Evolutionary conservation across 2,888 invertebrate genomes (phyloP).

Genomic region (Pristionchus entomophagus): DNA sequence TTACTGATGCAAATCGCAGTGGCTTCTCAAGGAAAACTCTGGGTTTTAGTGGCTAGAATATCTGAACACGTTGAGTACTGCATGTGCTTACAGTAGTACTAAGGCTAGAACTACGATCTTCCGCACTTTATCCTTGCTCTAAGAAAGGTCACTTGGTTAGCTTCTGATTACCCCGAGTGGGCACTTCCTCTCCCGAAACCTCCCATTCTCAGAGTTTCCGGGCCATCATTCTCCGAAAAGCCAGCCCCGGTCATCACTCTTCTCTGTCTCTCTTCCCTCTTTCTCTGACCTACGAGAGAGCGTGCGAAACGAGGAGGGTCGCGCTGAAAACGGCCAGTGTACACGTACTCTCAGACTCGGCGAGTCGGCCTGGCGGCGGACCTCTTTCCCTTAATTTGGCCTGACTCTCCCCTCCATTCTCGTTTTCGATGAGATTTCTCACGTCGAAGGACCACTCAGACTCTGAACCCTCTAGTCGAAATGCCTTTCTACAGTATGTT

Average conservation of each 20-base stretch:
- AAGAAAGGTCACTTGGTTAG: no score
- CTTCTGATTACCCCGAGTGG: background rate
- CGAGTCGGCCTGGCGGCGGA: background rate
- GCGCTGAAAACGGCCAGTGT: background rate
- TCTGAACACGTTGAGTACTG: no score
- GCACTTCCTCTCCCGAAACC: background rate
- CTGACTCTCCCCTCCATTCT: background rate
- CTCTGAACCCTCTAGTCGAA: conserved; percentile 4
- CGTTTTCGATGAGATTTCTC: background rate
- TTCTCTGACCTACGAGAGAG: background rate
- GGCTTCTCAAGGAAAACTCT: no score
- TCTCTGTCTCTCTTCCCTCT: no score
- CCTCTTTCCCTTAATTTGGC: background rate
- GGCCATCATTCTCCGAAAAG: no score
- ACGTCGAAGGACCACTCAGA: background rate
- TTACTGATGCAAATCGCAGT: no score
- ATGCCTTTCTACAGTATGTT: no score
- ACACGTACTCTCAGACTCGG: conserved; percentile 5
- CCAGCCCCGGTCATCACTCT: background rate
- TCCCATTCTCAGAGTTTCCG: background rate
- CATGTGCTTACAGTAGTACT: no score
- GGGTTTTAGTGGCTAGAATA: no score
- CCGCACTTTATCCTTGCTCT: no score
- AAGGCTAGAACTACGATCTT: no score
- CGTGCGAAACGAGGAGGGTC: background rate